phyloP scores from a whole-genome alignment of 2,113 vertebrate genomes.

The Laticauda laticaudata region DNA sequence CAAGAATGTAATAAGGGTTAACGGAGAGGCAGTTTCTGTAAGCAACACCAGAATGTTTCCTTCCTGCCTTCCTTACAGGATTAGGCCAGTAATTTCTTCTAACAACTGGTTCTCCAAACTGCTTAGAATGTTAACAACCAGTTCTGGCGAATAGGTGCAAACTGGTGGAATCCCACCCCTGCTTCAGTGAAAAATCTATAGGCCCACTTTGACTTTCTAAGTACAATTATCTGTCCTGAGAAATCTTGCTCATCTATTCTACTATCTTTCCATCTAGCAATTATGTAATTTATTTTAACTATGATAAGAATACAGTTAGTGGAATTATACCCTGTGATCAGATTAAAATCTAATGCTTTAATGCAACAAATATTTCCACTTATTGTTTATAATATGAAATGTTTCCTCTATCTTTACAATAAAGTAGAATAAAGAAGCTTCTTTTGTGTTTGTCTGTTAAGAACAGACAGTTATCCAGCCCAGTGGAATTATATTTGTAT shows the following conservation, averaged over 20 bases:
- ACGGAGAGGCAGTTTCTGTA: no score
- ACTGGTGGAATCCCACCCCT: no score
- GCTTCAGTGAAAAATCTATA: neutral
- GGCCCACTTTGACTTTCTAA: constrained; percentile 20
- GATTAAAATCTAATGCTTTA: neutral
- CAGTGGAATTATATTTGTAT: neutral
- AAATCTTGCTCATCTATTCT: constrained; percentile 32
- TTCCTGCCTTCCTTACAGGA: no score
- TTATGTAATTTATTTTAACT: constrained; percentile 13
- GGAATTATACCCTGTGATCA: constrained; percentile 1
- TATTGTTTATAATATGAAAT: neutral
- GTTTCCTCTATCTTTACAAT: fast-evolving
- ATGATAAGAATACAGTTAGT: neutral
- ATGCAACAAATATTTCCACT: neutral
- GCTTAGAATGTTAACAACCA: no score
- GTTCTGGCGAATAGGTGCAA: no score
- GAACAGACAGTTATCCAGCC: neutral
- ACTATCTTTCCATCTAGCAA: constrained; percentile 9
- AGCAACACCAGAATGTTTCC: no score
- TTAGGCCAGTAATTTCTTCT: no score
- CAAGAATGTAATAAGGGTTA: no score
- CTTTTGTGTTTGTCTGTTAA: constrained; percentile 1
- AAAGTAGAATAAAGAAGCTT: neutral
- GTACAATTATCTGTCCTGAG: constrained; percentile 7
- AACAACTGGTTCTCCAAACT: no score